phyloP scores from a whole-genome alignment of 2,888 invertebrate species.

The Tethea ocularis region DNA sequence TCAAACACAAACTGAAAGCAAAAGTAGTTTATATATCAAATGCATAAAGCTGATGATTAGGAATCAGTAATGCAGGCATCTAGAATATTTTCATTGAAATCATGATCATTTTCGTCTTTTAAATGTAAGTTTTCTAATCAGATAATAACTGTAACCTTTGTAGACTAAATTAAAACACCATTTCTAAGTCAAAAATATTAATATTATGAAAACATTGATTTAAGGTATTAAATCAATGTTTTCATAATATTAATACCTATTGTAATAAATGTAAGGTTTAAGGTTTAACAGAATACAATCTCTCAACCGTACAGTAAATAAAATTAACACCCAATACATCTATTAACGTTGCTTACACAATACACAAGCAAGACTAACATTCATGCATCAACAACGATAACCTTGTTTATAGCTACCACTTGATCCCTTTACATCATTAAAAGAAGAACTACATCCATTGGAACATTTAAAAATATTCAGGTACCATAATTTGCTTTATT shows the following conservation, averaged over 20 bases:
- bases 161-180: no score
- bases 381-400: conserved; percentile 25
- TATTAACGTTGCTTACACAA: conserved; percentile 16
- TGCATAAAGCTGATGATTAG: background rate
- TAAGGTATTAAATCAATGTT: no score
- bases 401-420: conserved; percentile 21
- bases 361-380: conserved; percentile 15
- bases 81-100: no score
- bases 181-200: no score
- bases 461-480: background rate
- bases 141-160: no score
- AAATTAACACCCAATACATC: conserved; percentile 19
- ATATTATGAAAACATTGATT: no score
- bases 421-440: conserved; percentile 14
- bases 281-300: background rate
- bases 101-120: no score
- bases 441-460: background rate
- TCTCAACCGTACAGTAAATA: background rate
- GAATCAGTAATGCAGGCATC: no score
- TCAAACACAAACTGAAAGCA: background rate
- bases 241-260: no score
- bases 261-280: no score
- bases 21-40: background rate
- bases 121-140: no score
- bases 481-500: background rate